A percentile compares a stretch with the other conserved stretches of the same genome.
phyloP scores from a whole-genome alignment of 2,797 vertebrate species.

The Anguilla obscura region DNA sequence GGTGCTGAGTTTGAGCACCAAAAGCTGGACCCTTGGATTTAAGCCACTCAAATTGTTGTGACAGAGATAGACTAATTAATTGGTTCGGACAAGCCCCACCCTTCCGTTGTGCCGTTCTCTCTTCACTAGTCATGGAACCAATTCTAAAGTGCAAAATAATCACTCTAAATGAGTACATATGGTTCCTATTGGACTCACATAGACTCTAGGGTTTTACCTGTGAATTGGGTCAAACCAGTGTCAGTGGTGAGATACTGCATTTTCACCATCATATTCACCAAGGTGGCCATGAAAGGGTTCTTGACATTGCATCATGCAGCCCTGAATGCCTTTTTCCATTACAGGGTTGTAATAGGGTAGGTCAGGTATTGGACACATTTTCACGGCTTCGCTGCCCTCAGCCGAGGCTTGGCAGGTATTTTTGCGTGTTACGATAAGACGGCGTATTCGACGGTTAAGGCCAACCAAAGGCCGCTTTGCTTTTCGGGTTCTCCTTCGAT shows the following conservation, averaged over 20 bases:
- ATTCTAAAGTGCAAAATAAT: neutral
- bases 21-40: neutral
- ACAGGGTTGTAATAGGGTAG: neutral
- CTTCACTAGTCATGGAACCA: neutral
- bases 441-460: neutral
- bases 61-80: neutral
- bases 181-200: neutral
- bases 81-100: no score
- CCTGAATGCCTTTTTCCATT: neutral
- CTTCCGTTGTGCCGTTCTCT: neutral
- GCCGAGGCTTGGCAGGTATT: neutral
- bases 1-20: no score
- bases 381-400: neutral
- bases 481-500: neutral
- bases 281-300: neutral
- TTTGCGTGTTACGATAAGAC: neutral
- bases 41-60: neutral
- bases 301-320: neutral
- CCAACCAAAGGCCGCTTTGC: neutral
- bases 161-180: neutral
- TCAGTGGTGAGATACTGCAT: neutral
- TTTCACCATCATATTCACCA: neutral
- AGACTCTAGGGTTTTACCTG: neutral
- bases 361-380: neutral
- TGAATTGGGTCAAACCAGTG: neutral